A percentile compares a stretch with the other conserved stretches of the same genome.
Conservation (phyloP, 2,797 vertebrate species). For the Lates japonicus region DNA sequence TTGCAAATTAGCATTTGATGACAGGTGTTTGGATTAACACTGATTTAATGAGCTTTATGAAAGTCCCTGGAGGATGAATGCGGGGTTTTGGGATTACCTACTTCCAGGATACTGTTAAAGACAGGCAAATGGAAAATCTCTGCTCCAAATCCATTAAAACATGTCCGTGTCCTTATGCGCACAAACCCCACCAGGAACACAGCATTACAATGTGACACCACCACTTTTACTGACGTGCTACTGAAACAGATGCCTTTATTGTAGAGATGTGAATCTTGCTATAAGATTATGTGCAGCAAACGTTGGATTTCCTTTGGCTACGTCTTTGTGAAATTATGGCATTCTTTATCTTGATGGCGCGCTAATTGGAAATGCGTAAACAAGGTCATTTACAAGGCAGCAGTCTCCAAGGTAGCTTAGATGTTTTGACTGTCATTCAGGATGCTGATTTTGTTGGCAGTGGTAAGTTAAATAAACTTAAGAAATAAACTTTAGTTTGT, state of each 20-base stretch:
- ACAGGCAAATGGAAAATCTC: constrained; percentile 54
- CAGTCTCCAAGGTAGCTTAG: constrained; percentile 1
- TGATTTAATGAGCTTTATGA: constrained; percentile 72
- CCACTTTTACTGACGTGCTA: constrained; percentile 13
- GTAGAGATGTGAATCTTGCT: background rate
- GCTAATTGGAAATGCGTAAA: constrained; percentile 27
- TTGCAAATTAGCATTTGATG: constrained; percentile 74
- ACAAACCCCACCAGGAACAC: constrained; percentile 30
- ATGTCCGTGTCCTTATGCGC: constrained; percentile 38
- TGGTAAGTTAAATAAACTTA: background rate
- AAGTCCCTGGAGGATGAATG: constrained; percentile 67
- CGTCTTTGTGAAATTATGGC: background rate
- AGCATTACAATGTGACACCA: constrained; percentile 6
- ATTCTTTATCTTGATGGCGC: constrained; percentile 18
- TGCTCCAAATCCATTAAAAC: constrained; percentile 63
- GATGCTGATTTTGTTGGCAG: background rate
- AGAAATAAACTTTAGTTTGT: background rate
- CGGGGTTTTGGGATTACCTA: constrained; percentile 65
- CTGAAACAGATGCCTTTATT: constrained; percentile 22
- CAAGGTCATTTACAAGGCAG: constrained; percentile 38
- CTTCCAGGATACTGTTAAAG: constrained; percentile 63
- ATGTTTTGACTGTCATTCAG: constrained; percentile 1
- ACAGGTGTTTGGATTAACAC: constrained; percentile 77
- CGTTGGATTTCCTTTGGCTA: background rate
- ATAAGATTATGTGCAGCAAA: background rate